Conservation (phyloP, 2,113 vertebrate species). For the Gnathonemus echidnorhynchus region DNA sequence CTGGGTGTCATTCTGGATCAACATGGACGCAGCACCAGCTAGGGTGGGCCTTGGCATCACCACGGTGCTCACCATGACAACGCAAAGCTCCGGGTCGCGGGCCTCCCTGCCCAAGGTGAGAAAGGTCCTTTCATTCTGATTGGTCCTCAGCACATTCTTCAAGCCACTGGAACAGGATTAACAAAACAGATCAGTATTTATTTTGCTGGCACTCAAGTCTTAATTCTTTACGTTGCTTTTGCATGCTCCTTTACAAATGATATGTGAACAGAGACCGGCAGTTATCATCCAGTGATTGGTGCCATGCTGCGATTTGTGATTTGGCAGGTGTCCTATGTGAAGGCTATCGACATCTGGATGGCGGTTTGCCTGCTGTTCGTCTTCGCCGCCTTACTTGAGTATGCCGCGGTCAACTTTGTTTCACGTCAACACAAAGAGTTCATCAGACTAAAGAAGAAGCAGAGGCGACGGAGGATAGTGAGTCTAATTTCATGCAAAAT, state of each 20-base stretch:
- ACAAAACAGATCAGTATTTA: neutral
- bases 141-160: neutral
- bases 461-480: conserved; percentile 66
- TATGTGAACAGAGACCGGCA: neutral
- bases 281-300: neutral
- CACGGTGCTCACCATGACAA: conserved; percentile 93
- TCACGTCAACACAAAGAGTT: conserved; percentile 90
- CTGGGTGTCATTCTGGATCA: neutral
- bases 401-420: conserved; percentile 87
- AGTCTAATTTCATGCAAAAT: conserved; percentile 45
- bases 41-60: conserved; percentile 89
- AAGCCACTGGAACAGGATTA: neutral
- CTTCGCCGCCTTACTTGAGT: conserved; percentile 50
- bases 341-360: neutral
- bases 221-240: neutral
- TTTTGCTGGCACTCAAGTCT: neutral
- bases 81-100: conserved; percentile 86
- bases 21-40: conserved; percentile 66
- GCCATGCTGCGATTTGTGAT: neutral
- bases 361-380: neutral
- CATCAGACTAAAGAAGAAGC: conserved; percentile 72
- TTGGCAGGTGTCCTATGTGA: neutral
- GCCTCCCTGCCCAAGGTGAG: conserved; percentile 88
- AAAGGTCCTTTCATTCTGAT: neutral
- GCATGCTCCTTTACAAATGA: neutral